Conservation (phyloP, 2,113 vertebrate species). For the Lycaon pictus region DNA sequence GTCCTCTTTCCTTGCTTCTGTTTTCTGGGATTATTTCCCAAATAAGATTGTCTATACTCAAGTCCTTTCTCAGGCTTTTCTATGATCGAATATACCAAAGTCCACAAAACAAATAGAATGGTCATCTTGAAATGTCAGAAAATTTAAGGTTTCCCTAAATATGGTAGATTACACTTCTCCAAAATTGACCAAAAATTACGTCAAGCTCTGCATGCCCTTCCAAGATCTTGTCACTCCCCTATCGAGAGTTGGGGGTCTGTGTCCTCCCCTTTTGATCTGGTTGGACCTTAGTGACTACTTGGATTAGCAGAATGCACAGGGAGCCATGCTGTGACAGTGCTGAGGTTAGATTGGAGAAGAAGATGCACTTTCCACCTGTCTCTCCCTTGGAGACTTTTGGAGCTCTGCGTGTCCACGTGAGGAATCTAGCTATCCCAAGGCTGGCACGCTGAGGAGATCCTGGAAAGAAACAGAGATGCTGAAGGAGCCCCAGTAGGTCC, state of each 20-base stretch:
- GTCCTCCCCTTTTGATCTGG: background rate
- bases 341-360: background rate
- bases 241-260: background rate
- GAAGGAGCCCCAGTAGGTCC: fast-evolving
- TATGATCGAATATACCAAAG: background rate
- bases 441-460: background rate
- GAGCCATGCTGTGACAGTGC: background rate
- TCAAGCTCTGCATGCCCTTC: background rate
- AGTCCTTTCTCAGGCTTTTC: background rate
- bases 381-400: background rate
- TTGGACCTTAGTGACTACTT: background rate
- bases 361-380: background rate
- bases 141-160: background rate
- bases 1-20: background rate
- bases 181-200: background rate
- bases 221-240: background rate
- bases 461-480: background rate
- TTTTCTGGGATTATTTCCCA: background rate
- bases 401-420: background rate
- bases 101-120: background rate
- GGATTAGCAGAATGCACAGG: background rate
- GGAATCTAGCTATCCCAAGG: background rate
- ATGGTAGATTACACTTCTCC: background rate
- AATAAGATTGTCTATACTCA: background rate
- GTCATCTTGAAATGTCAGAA: background rate